phyloP scores from a whole-genome alignment of 2,888 invertebrate genomes.

The Ochropleura plecta region DNA sequence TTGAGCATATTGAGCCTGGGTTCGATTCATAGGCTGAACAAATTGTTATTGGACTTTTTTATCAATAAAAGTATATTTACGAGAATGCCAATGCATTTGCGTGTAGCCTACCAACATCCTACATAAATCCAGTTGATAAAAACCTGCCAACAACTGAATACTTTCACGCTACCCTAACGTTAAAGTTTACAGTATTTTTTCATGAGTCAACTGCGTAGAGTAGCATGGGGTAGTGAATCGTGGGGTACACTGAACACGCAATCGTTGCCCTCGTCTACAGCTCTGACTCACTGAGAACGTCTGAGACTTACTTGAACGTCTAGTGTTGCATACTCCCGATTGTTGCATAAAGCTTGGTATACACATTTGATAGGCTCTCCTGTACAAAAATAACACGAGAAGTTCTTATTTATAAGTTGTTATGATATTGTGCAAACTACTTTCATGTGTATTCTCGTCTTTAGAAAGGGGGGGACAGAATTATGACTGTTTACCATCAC shows the following conservation, averaged over 20 bases:
- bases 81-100: background rate
- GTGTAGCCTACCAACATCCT: background rate
- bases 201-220: slow-evolving; percentile 20
- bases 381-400: too few relatives aligned
- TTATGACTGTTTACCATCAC: slow-evolving; percentile 5
- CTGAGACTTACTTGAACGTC: slow-evolving; percentile 23
- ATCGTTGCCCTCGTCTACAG: slow-evolving; percentile 3
- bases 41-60: too few relatives aligned
- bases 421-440: background rate
- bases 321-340: slow-evolving; percentile 11
- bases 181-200: slow-evolving; percentile 21
- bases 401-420: background rate
- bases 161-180: background rate
- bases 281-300: slow-evolving; percentile 34
- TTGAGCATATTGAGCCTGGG: too few relatives aligned
- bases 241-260: slow-evolving; percentile 20
- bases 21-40: too few relatives aligned
- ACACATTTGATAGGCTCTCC: too few relatives aligned
- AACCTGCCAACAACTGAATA: background rate
- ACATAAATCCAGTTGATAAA: background rate
- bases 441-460: background rate
- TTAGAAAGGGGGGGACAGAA: background rate
- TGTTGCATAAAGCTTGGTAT: background rate
- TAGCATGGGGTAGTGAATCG: background rate
- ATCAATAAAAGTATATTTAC: background rate